Evolutionary conservation across 2,888 invertebrate species (phyloP).

Genomic region (Drosophila siamana): DNA sequence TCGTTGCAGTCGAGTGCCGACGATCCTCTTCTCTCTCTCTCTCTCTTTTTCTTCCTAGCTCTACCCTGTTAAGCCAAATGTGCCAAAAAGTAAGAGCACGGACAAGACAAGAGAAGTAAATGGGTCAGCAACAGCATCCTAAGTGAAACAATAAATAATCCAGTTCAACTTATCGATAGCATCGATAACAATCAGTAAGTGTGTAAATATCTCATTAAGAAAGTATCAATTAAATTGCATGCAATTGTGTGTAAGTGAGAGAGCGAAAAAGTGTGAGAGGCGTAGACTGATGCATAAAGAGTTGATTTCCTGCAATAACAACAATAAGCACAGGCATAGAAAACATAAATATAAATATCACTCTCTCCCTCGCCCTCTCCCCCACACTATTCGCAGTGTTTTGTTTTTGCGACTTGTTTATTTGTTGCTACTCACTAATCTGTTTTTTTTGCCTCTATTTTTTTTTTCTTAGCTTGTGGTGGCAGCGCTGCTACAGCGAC

Average conservation of each 20-base stretch:
- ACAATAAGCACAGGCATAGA: constrained; percentile 34
- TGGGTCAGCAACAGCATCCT: constrained; percentile 6
- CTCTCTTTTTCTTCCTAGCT: too few relatives aligned
- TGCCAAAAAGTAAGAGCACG: constrained; percentile 10
- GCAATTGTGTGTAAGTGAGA: not conserved
- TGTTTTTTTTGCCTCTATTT: constrained; percentile 26
- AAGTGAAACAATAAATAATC: constrained; percentile 8
- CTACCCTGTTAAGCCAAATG: too few relatives aligned
- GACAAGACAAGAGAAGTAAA: not conserved
- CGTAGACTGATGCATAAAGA: constrained; percentile 10
- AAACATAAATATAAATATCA: constrained; percentile 39
- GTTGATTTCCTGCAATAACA: constrained; percentile 55
- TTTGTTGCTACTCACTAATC: constrained; percentile 63
- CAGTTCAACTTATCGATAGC: constrained; percentile 15
- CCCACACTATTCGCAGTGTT: constrained; percentile 29
- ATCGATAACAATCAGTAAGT: constrained; percentile 27
- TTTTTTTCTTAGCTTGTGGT: constrained; percentile 37
- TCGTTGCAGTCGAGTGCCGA: constrained; percentile 66
- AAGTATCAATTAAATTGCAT: constrained; percentile 32
- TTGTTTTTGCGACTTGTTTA: constrained; percentile 57
- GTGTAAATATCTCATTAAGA: constrained; percentile 37
- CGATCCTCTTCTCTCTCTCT: constrained; percentile 13
- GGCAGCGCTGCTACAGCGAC: constrained; percentile 42
- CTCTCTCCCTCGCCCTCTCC: constrained; percentile 5
- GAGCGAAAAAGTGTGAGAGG: not conserved